Evolutionary conservation across 2,888 invertebrate genomes (phyloP), one percentile per base, ranked within the genome.

Genomic region (Monopis laevigella): DNA sequence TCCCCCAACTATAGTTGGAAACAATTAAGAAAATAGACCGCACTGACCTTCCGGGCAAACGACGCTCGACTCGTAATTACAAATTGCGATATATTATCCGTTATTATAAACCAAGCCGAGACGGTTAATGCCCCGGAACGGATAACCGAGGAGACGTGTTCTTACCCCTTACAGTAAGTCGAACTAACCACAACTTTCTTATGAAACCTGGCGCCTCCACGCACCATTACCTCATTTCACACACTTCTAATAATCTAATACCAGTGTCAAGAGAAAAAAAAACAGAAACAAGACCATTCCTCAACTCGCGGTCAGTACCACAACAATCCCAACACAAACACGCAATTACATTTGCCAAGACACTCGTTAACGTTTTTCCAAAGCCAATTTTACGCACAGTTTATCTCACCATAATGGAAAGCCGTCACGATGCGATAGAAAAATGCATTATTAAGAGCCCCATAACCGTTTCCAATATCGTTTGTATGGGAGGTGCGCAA

Each of bases 361-460:
- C 36, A 18, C 10, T 36, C 21, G 36, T 21, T 36, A 36, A 36
- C 55, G 52, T 67, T 71, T 69, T 69, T 67, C 58, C 51, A 45
- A 48, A 45, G 52, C 48, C 65, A 65, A 71, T 70, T 70, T 70
- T 61, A 62, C 66, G 65, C 62, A 50, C 60, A 66, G 64, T 69
- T 73, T 64, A 66, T 67, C 63, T 56, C 62, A 45, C 56, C 53
- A 56, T 65, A 69, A 65, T 63, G 58, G 55, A 49, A 46, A 50
- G 52, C 56, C 60, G 62, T 63, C 62, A 63, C 59, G 62, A 58
- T 47, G 42, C 51, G 50, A 58, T 65, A 65, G 62, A 68, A 64
- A 68, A 74, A 66, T 72, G 66, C 65, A 73, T 68, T 75, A 71
- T 72, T 72, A 65, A 71, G 40, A 28, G 62, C 58, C 57, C 62